Evolutionary conservation across 2,113 vertebrate genomes (phyloP), one percentile per base, ranked within the genome.

Genomic region (Odocoileus virginianus): DNA sequence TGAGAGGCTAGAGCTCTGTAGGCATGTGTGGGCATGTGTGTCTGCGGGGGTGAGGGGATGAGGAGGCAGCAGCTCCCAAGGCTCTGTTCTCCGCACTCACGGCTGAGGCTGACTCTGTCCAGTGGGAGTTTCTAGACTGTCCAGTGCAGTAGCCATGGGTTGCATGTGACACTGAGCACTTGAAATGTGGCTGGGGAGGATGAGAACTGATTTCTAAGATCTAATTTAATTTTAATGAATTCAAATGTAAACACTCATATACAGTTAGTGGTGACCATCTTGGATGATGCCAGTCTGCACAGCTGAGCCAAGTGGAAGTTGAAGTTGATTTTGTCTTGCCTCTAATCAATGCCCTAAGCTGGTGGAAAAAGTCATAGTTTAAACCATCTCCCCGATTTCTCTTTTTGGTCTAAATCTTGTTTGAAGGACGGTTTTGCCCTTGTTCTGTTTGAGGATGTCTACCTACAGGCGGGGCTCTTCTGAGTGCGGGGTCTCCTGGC

Each of bases 11-110:
- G 50, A 6, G 7, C 21, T 8, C 5, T 13, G 55, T 6, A n/a
- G 15, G 3, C n/a, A 3, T 23, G 7, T 30, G 4, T 1, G 4
- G 6, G 12, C 11, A 0, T 10, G 17, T 4, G 3, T 25, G 27
- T 16, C 14, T 19, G 17, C 0, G 2, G 17, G n/a, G 17, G 28
- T 40, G 4, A 28, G 25, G 14, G 19, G 11, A 27, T 27, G 9
- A 67, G 10, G 54, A 25, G 17, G 11, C 78, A 19, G 10, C 10
- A 7, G 7, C 19, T 17, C 12, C 30, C 50, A 2, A 10, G 3
- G 3, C 28, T 1, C 9, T 9, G 3, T 14, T 33, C n/a, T 50
- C 52, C 19, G 6, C 33, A 40, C 61, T 74, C 5, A 0, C 1
- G 17, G 17, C 10, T 15, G 30, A 40, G 71, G 47, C 21, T 3